Conservation (phyloP, 1,140 invertebrate genomes). For the Pissodes strobi region DNA sequence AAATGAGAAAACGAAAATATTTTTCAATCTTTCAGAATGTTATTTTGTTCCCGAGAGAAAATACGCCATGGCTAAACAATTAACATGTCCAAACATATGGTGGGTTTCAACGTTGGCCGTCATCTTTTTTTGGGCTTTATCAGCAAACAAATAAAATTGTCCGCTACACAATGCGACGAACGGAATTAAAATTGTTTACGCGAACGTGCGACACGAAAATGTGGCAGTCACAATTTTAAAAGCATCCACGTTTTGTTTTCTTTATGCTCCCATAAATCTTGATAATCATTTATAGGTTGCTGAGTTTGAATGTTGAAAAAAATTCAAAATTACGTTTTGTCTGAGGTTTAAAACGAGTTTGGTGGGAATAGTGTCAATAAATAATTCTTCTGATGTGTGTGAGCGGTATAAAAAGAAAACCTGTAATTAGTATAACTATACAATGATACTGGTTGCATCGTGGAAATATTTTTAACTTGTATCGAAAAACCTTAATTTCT, state of each 20-base stretch:
- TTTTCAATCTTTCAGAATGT: too few relatives aligned
- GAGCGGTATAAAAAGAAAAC: too few relatives aligned
- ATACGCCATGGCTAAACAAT: neutral
- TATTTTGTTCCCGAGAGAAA: too few relatives aligned
- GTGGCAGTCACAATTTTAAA: neutral
- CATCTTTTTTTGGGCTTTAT: conserved; percentile 13
- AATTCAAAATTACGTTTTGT: too few relatives aligned
- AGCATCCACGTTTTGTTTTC: conserved; percentile 7
- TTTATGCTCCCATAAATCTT: conserved; percentile 16
- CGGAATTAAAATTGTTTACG: conserved; percentile 20
- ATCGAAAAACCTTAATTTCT: too few relatives aligned
- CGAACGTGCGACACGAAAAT: conserved; percentile 7
- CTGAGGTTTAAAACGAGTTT: too few relatives aligned
- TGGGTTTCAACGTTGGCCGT: neutral
- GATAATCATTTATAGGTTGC: neutral
- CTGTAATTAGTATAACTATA: too few relatives aligned
- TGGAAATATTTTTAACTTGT: too few relatives aligned
- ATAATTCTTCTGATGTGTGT: too few relatives aligned
- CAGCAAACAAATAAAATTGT: conserved; percentile 25
- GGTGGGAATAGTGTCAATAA: too few relatives aligned
- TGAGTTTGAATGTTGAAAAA: conserved; percentile 3
- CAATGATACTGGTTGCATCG: too few relatives aligned
- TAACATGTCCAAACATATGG: neutral
- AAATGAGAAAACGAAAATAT: too few relatives aligned
- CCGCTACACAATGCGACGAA: neutral